Evolutionary conservation across 2,797 vertebrate species (phyloP).

Genomic region (Erethizon dorsatum): DNA sequence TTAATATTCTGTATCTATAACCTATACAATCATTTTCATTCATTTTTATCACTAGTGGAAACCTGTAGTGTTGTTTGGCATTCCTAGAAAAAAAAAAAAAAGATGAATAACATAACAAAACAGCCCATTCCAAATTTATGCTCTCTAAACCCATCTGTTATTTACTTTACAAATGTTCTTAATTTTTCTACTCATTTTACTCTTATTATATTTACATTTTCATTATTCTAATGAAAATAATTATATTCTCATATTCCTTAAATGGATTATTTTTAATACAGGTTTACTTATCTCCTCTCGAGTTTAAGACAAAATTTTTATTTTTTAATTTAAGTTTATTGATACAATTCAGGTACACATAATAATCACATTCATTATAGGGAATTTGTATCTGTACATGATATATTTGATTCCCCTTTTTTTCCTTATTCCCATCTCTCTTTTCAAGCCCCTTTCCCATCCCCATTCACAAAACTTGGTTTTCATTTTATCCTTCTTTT

Average conservation of each 20-base stretch:
- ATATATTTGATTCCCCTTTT: too few species aligned
- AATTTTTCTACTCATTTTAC: not conserved
- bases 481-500: not conserved
- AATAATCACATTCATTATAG: too few species aligned
- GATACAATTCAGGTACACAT: not conserved
- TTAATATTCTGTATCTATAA: not conserved
- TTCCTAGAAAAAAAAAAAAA: not conserved
- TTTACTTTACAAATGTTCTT: not conserved
- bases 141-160: not conserved
- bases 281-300: not conserved
- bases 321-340: not conserved
- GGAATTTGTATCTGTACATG: not conserved
- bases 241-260: not conserved
- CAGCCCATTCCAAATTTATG: not conserved
- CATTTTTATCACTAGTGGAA: not conserved
- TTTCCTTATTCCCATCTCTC: too few species aligned
- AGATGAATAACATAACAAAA: not conserved
- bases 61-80: not conserved
- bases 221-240: not conserved
- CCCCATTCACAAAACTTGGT: too few species aligned
- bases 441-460: too few species aligned
- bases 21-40: not conserved
- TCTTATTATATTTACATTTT: not conserved
- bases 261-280: not conserved
- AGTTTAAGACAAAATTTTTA: constrained; percentile 14